Percentiles rank a stretch among this genome's conserved stretches.
Evolutionary conservation across 2,797 vertebrate genomes (phyloP).

Genomic region (Trichosurus vulpecula): DNA sequence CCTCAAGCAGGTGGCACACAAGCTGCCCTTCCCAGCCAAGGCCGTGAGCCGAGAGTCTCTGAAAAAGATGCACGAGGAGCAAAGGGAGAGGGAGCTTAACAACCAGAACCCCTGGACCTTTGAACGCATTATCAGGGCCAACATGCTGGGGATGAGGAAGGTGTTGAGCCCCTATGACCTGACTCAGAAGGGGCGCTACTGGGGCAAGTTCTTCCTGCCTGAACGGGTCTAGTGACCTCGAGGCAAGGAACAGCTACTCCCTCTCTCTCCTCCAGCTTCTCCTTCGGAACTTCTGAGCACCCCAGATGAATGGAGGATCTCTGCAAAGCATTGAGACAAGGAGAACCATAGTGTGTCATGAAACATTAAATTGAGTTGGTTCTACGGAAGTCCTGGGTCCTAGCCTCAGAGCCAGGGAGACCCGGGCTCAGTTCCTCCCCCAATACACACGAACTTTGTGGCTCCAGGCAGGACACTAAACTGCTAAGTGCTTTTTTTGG

Average conservation of each 20-base stretch:
- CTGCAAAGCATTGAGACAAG: not conserved
- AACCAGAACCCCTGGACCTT: slow-evolving; percentile 99
- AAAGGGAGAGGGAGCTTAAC: slow-evolving; percentile 84
- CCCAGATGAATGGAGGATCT: not conserved
- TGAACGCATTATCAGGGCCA: slow-evolving; percentile 85
- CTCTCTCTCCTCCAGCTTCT: not conserved
- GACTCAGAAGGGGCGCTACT: slow-evolving; percentile 87
- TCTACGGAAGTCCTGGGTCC: not conserved
- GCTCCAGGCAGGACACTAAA: not conserved
- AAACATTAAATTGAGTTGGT: slow-evolving; percentile 44
- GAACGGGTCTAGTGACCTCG: slow-evolving; percentile 85
- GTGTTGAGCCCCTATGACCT: slow-evolving; percentile 93
- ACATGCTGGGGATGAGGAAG: slow-evolving; percentile 94
- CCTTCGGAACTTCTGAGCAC: not conserved
- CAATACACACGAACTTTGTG: not conserved
- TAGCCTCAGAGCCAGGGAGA: not conserved
- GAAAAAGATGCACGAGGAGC: slow-evolving; percentile 80
- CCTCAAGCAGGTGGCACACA: slow-evolving; percentile 89
- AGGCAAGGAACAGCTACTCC: fast-evolving
- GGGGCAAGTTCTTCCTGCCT: slow-evolving; percentile 90
- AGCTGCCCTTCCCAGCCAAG: slow-evolving; percentile 93
- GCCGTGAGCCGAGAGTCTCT: slow-evolving; percentile 89
- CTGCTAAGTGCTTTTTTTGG: not conserved
- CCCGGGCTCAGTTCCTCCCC: too few relatives aligned
- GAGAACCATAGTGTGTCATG: not conserved